Evolutionary conservation across 2,888 invertebrate species (phyloP), one percentile per base, ranked within the genome.

Genomic region (Polylopha cassiicola): DNA sequence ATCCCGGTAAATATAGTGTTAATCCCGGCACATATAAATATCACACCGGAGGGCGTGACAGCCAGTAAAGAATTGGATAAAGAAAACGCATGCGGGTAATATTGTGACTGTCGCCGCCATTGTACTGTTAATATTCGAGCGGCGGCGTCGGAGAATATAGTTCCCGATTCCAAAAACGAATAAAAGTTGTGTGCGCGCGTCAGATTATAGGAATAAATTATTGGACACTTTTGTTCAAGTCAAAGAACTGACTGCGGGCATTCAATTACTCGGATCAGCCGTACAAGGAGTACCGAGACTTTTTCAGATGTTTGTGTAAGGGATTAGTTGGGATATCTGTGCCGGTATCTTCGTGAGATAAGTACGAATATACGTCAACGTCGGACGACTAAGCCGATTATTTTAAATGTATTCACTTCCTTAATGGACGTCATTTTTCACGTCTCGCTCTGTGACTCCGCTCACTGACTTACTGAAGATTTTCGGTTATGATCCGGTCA

Each of bases 341-440:
- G 79, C 75, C 76, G 84, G 84, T 84, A 85, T 84, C 85, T 84
- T 64, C 75, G 80, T 77, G 75, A 80, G 84, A 84, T 85, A 85
- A 85, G 82, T 84, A 81, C 78, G 81, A 80, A 81, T 82, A 85
- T 85, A 82, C 81, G 85, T 85, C 85, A 85, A 85, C 85, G 85
- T 85, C 84, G 76, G 76, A 76, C 78, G 77, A 65, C 76, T 84
- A 85, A 84, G 85, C 85, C 82, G 85, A 85, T 85, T 84, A 85
- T 84, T 84, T 85, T 82, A 85, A 85, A 85, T 84, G 84, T 85
- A 85, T 85, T 85, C 84, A 85, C 85, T 84, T 82, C 84, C 84
- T 79, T 85, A 85, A 85, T 85, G 85, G 82, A 75, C 65, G 76
- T 81, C 84, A 78, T 82, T 85, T 82, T 84, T 85, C 84, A 84